These are phyloP conservation scores for Chloroceryle amazona DNA, from an alignment of 2,797 vertebrate species.

Conservation along the genomic window DNA sequence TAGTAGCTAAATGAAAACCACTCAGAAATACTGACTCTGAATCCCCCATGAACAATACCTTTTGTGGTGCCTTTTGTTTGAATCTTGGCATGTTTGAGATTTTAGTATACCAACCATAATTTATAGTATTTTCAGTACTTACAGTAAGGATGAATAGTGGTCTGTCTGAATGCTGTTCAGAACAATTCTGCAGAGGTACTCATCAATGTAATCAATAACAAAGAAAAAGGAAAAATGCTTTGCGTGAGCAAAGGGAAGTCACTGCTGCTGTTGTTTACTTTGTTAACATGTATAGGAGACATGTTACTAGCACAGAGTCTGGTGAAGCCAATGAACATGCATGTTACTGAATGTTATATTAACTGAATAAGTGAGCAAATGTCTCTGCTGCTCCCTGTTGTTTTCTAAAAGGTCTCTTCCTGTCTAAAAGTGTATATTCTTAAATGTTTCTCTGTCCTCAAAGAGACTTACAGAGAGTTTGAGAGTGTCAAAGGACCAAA, in stretches of 20 bases:
- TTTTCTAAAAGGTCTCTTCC: neutral
- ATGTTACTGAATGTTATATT: neutral
- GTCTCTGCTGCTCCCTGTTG: neutral
- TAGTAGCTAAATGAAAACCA: neutral
- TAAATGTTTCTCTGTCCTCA: neutral
- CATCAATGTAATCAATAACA: neutral
- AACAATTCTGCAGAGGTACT: neutral
- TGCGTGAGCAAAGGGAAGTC: neutral
- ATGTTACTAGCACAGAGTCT: neutral
- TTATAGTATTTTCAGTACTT: neutral
- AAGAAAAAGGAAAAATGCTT: neutral
- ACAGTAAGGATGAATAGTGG: neutral
- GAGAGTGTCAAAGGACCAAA: rapidly evolving
- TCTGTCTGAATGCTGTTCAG: neutral
- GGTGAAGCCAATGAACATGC: neutral
- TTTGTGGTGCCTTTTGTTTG: neutral
- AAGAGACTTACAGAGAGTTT: rapidly evolving
- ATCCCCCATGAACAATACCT: rapidly evolving
- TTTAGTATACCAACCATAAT: neutral
- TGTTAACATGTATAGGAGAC: neutral
- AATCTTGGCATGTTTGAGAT: neutral
- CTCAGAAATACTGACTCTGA: neutral
- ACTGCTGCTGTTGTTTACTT: neutral
- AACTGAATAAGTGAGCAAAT: neutral
- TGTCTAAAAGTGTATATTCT: neutral